Percentiles rank a stretch among this genome's conserved stretches.
Evolutionary conservation across 1,140 invertebrate genomes (phyloP).

Genomic region (Bemisia tabaci): DNA sequence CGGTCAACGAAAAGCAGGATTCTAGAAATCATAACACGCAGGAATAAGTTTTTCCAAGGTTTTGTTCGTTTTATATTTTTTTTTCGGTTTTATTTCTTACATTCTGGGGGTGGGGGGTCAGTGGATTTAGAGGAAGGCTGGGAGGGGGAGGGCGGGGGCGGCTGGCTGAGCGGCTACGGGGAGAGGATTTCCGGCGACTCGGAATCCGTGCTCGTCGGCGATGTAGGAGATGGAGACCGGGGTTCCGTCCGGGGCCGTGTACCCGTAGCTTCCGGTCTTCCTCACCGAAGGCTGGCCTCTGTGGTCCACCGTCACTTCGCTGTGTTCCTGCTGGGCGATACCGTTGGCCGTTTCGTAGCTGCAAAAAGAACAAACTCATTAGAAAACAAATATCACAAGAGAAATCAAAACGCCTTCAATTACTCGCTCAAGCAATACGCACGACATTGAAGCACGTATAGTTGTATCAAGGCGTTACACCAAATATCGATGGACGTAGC

Average conservation of each 20-base stretch:
- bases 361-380: conserved; percentile 11
- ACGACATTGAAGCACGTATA: too few species aligned
- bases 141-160: neutral
- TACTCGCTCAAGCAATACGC: too few species aligned
- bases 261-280: conserved; percentile 43
- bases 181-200: conserved; percentile 12
- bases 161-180: conserved; percentile 10
- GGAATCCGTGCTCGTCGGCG: conserved; percentile 63
- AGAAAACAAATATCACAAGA: too few species aligned
- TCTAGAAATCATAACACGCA: too few species aligned
- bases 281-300: conserved; percentile 20
- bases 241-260: conserved; percentile 47
- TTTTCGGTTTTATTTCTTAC: neutral
- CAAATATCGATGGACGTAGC: too few species aligned
- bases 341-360: conserved; percentile 63
- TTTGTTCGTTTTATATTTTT: too few species aligned
- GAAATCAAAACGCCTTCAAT: too few species aligned
- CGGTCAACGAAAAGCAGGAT: too few species aligned
- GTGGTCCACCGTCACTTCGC: conserved; percentile 36
- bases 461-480: too few species aligned
- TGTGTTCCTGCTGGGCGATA: conserved; percentile 46
- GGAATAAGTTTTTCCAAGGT: too few species aligned
- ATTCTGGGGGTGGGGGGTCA: neutral
- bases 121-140: neutral
- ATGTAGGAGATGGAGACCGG: conserved; percentile 45